These are phyloP conservation scores for Tapirus indicus DNA, from an alignment of 2,797 vertebrate genomes.

Conservation along the genomic window DNA sequence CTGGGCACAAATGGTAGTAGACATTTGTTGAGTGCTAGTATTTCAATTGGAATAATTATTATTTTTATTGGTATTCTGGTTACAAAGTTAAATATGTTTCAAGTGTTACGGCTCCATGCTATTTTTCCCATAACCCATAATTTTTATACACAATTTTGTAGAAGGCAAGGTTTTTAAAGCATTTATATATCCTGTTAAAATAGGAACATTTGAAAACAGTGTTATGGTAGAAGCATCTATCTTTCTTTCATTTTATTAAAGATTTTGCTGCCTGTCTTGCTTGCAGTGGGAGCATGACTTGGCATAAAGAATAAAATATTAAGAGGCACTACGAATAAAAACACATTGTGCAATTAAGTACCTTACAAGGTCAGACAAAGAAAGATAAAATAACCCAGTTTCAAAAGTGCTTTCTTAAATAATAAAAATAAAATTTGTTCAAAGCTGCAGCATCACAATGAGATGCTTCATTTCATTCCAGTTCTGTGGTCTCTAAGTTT, in stretches of 20 bases:
- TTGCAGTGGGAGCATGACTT: constrained; percentile 42
- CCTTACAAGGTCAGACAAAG: constrained; percentile 8
- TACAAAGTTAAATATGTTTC: constrained; percentile 58
- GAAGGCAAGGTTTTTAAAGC: neutral
- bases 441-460: neutral
- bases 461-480: neutral
- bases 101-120: neutral
- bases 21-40: neutral
- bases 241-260: constrained; percentile 33
- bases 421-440: constrained; percentile 55
- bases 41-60: constrained; percentile 18
- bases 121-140: neutral
- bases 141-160: constrained; percentile 43
- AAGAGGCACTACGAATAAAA: constrained; percentile 50
- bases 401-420: constrained; percentile 44
- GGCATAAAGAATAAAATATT: constrained; percentile 66
- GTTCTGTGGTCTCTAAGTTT: constrained; percentile 21
- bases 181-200: constrained; percentile 38
- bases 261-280: constrained; percentile 40
- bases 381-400: constrained; percentile 53
- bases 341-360: constrained; percentile 18
- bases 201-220: constrained; percentile 28
- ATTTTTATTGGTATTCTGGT: constrained; percentile 50
- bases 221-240: neutral
- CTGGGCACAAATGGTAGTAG: neutral